Conservation (phyloP, 2,113 vertebrate species). For the Crypturellus undulatus region DNA sequence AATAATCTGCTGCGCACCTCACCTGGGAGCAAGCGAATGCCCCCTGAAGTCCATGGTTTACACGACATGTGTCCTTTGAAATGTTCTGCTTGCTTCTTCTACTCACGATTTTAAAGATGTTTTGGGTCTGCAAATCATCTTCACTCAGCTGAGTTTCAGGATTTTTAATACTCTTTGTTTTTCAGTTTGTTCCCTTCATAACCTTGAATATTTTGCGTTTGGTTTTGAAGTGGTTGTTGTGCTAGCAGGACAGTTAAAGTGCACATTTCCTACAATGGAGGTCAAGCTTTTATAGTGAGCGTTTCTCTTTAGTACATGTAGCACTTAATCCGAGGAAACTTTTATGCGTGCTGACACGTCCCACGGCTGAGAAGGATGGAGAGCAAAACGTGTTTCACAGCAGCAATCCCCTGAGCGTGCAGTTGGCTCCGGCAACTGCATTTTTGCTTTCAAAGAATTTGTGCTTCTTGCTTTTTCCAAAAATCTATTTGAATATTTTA, state of each 20-base stretch:
- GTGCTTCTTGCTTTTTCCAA: neutral
- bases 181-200: neutral
- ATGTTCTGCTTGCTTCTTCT: conserved; percentile 20
- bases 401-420: neutral
- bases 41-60: neutral
- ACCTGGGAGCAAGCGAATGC: conserved; percentile 7
- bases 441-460: neutral
- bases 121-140: neutral
- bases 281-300: neutral
- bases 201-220: neutral
- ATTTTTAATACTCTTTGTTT: neutral
- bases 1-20: conserved; percentile 16
- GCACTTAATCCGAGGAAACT: neutral
- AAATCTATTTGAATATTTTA: neutral
- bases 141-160: neutral
- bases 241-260: neutral
- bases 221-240: neutral
- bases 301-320: neutral
- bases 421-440: neutral
- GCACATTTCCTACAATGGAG: neutral
- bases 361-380: neutral
- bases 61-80: neutral
- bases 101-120: neutral
- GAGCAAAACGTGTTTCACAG: neutral
- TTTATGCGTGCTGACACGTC: neutral